phyloP scores from a whole-genome alignment of 53 echinoderm and acorn worm species.

The Stichopus horrens region DNA sequence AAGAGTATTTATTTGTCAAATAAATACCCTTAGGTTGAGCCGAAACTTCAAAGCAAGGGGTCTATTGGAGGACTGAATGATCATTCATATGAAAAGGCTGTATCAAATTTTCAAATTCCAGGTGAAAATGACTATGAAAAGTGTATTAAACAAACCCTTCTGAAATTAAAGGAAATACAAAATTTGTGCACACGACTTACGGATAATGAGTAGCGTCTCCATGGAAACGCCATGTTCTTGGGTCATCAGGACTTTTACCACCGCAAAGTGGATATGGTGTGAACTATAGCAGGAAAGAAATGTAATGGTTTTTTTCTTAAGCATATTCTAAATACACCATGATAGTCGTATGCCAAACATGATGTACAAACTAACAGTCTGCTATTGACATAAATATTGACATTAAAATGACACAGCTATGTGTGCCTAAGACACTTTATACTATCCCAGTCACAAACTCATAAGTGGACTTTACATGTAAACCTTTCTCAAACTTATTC shows the following conservation, averaged over 20 bases:
- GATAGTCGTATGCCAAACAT: background rate
- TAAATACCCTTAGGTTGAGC: no score
- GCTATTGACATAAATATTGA: no score
- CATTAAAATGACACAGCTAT: no score
- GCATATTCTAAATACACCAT: background rate
- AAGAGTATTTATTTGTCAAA: no score
- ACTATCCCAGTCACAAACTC: background rate
- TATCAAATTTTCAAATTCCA: no score
- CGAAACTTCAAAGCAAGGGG: no score
- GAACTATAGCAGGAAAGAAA: constrained; percentile 32
- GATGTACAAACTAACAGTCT: background rate
- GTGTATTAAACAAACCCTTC: no score
- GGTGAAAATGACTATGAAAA: no score
- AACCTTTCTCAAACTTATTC: background rate
- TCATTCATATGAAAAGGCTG: no score
- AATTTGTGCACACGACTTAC: constrained; percentile 36
- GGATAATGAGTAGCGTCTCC: constrained; percentile 65
- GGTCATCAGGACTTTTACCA: constrained; percentile 42
- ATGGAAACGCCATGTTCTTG: constrained; percentile 36
- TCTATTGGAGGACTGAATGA: no score
- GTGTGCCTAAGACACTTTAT: background rate
- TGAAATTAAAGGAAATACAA: background rate
- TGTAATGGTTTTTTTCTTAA: no score
- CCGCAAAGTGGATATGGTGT: constrained; percentile 57
- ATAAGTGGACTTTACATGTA: background rate